Percentiles rank a stretch among this genome's conserved stretches.
Evolutionary conservation across 2,797 vertebrate genomes (phyloP).

Genomic region (Rhynchonycteris naso): DNA sequence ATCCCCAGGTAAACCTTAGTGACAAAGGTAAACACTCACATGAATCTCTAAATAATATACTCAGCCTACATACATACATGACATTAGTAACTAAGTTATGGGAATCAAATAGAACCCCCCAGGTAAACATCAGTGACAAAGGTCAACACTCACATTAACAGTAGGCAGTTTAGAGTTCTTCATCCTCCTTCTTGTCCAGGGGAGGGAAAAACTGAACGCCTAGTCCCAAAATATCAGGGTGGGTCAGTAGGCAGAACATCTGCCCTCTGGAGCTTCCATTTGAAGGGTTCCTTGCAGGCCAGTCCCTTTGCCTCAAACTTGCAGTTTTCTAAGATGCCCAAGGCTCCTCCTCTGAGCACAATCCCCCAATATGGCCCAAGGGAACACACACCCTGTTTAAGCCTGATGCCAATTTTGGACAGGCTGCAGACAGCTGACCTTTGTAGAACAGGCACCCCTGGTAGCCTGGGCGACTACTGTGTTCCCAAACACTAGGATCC

Average conservation of each 20-base stretch:
- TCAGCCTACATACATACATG: not conserved
- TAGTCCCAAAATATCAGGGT: not conserved
- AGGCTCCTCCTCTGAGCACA: conserved; percentile 57
- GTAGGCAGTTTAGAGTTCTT: not conserved
- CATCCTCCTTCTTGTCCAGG: conserved; percentile 37
- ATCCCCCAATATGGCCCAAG: not conserved
- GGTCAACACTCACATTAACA: conserved; percentile 71
- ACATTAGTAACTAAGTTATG: not conserved
- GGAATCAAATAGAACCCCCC: conserved; percentile 17
- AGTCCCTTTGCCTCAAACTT: not conserved
- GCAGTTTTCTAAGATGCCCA: conserved; percentile 57
- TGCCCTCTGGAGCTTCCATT: not conserved
- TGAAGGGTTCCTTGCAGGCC: not conserved
- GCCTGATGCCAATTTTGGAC: conserved; percentile 65
- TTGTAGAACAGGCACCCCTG: conserved; percentile 48
- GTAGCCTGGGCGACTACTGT: conserved; percentile 78
- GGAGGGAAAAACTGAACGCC: not conserved
- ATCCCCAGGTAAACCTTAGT: conserved; percentile 4
- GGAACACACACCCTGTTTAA: conserved; percentile 67
- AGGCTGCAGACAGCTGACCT: conserved; percentile 76
- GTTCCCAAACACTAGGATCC: conserved; percentile 75
- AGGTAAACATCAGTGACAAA: conserved; percentile 24
- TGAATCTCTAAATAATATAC: not conserved
- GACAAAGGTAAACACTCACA: conserved; percentile 70
- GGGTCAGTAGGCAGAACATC: not conserved